These are phyloP conservation scores for Nomada goodeniana DNA, from an alignment of 2,888 invertebrate genomes.

Conservation along the genomic window DNA sequence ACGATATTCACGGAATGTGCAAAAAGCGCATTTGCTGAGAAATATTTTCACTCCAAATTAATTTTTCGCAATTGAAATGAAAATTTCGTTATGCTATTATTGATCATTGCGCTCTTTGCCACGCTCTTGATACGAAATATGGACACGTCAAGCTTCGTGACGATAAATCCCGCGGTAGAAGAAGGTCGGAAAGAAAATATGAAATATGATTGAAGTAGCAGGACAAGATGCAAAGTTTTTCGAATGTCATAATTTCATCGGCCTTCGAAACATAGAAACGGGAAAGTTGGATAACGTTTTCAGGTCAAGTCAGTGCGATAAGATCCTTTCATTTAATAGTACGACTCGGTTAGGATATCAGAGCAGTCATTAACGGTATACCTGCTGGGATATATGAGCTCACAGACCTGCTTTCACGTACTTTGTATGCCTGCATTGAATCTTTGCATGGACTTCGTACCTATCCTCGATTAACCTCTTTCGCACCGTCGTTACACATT, in stretches of 20 bases:
- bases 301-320: slow-evolving; percentile 68
- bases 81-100: too few species aligned
- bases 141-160: not conserved
- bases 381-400: slow-evolving; percentile 53
- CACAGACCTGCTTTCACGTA: slow-evolving; percentile 45
- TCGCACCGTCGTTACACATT: slow-evolving; percentile 2
- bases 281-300: slow-evolving; percentile 54
- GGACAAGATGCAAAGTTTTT: slow-evolving; percentile 18
- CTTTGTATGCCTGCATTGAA: slow-evolving; percentile 24
- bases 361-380: slow-evolving; percentile 58
- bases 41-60: not conserved
- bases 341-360: slow-evolving; percentile 53
- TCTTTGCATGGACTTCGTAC: slow-evolving; percentile 44
- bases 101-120: too few species aligned
- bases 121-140: too few species aligned
- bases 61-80: not conserved
- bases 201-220: not conserved
- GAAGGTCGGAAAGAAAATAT: not conserved
- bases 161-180: not conserved
- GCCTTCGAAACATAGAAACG: slow-evolving; percentile 12
- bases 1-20: too few species aligned
- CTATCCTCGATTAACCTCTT: slow-evolving; percentile 48
- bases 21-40: too few species aligned
- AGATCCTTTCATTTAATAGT: slow-evolving; percentile 60
- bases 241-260: slow-evolving; percentile 55